Evolutionary conservation across 2,113 vertebrate species (phyloP), one percentile per base, ranked within the genome.

Genomic region (Stigmatopora nigra): DNA sequence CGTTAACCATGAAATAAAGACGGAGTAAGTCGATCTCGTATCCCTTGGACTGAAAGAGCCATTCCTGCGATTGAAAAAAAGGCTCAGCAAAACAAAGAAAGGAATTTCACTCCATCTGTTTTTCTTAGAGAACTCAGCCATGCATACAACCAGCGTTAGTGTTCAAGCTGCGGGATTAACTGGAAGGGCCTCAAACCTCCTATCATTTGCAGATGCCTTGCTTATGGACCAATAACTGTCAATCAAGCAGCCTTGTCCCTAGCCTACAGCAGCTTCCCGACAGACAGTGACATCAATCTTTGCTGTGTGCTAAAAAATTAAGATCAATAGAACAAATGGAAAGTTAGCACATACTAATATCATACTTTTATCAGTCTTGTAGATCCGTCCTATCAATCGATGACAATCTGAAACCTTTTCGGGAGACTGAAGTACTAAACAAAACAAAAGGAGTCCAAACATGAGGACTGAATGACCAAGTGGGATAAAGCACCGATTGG

Each of bases 61-160:
- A 51, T 57, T 36, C 56, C 22, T 7, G 52, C 5, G 68, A 6
- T 4, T 52, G 35, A 48, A 47, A 67, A 67, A 69, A 68, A 68
- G 48, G 65, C 64, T 41, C 77, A n/a, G 53, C 36, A 8, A 81
- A 81, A 88, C 83, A 84, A 86, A 82, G 82, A 85, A 67, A 84
- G 83, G 79, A 89, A 83, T 83, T 84, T 82, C 61, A 75, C 79
- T 85, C 80, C 84, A 85, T 88, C 87, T 87, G 84, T 83, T 87
- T 82, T 85, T 82, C 72, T 66, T 68, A 70, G 73, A 48, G 75
- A 78, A 72, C 73, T 81, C 82, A 82, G 78, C 77, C 83, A 83
- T 78, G 84, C 79, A 5, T 82, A 73, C 64, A 68, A 75, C 68
- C 77, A 81, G 79, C 73, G 60, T 72, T 68, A 46, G 56, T 69